Base-by-base conservation (phyloP, 1,140 invertebrate genomes). In the Tetramorium simillimum region DNA sequence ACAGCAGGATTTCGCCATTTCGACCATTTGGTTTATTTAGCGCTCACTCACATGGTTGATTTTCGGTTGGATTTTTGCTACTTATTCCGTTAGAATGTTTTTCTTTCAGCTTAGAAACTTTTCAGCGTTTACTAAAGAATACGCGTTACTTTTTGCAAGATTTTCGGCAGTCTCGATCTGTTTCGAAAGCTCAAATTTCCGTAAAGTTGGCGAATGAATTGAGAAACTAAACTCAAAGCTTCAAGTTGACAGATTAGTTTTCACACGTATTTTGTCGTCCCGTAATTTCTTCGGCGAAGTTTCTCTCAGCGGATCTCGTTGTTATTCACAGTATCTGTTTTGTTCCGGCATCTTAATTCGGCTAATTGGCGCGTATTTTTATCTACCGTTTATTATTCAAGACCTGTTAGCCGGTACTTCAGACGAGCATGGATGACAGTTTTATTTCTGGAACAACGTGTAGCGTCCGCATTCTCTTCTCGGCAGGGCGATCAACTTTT, bases 401-500 rank as follows among this genome's bases (percentile, higher is more conserved):
- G 69, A 60, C 69, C 18, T 18, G 67, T 24, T 43, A 24, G 37
- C 14, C 18, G 24, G 69, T 69, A 67, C 21, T 78, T 62, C 9
- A 43, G 37, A 46, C 69, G 69, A 51, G 21, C 33, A 46, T 21
- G 37, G 7, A 67, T 76, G 69, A 85, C 73, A 81, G 75, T 88
- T 92, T 92, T 90, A 89, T 90, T 91, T 91, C 85, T 85, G 84
- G 90, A 62, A 85, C 77, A 58, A 76, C 33, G 24, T 75, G 77
- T 49, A 82, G 70, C 67, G 75, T 88, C 73, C 87, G 88, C 89
- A 92, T 84, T 87, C 89, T 77, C 76, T 85, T 70, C 82, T 77
- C 65, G 85, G 60, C 82, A 73, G 69, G 80, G 60, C 84, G 86
- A 88, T 86, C 89, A 85, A 85, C 86, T 91, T 92, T 93, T 93